Conservation (phyloP, 1,140 invertebrate genomes). For the Harlomillsia oculata region DNA sequence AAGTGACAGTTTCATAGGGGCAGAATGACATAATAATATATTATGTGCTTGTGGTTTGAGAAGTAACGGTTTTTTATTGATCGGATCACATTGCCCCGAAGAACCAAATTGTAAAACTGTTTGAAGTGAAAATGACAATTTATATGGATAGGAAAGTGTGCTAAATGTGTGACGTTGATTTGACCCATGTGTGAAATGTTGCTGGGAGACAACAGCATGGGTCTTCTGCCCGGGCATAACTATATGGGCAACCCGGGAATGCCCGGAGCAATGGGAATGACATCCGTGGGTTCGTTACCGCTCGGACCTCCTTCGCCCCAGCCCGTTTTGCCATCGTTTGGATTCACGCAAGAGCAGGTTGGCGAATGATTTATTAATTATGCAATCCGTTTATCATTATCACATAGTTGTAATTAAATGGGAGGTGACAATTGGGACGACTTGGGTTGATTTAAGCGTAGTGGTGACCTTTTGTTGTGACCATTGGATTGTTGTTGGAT, state of each 20-base stretch:
- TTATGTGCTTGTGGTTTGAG: not conserved
- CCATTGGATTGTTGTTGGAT: too few species aligned
- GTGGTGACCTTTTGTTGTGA: too few species aligned
- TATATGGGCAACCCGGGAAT: constrained; percentile 19
- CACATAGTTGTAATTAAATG: too few species aligned
- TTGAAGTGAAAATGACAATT: not conserved
- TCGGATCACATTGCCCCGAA: not conserved
- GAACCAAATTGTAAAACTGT: constrained; percentile 1
- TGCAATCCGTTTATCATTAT: too few species aligned
- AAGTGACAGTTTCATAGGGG: too few species aligned
- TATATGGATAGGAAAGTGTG: constrained; percentile 4
- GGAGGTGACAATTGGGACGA: too few species aligned
- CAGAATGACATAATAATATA: too few species aligned
- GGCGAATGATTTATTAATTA: too few species aligned
- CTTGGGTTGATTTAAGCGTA: too few species aligned
- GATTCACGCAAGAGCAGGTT: constrained; percentile 90
- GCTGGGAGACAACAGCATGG: constrained; percentile 27
- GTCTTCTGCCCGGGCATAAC: constrained; percentile 24
- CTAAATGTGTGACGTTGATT: constrained; percentile 4
- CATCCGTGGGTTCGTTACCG: constrained; percentile 38
- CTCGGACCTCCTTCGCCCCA: constrained; percentile 44
- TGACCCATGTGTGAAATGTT: constrained; percentile 28
- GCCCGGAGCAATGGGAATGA: constrained; percentile 23
- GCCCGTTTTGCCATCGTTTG: constrained; percentile 79
- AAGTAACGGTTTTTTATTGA: not conserved